Evolutionary conservation across 2,797 vertebrate species (phyloP), one percentile per base, ranked within the genome.

Genomic region (Chelon labrosus): DNA sequence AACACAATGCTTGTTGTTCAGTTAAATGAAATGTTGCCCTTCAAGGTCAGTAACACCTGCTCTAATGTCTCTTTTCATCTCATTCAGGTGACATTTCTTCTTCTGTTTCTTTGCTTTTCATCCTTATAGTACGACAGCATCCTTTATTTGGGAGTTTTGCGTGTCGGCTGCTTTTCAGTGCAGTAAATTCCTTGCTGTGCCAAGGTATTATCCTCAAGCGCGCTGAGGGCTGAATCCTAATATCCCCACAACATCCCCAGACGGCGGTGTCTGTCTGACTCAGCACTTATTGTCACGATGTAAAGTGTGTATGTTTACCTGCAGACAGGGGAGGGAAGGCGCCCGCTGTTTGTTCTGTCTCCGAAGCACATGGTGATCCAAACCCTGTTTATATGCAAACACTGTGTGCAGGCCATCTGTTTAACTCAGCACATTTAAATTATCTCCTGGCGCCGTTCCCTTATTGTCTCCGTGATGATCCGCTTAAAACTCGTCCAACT

Each of bases 321-420:
- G 79, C 64, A 56, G 79, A 79, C 58, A 69, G 68, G 27, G 65
- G 51, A 80, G 66, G 41, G 50, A 20, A 31, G 31, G 31, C 2
- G 22, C 70, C 70, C 64, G 69, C 75, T 75, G 84, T 87, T 85
- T 86, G 72, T 70, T 83, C 77, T 69, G 55, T 39, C 73, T 75
- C 52, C 17, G 41, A 63, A 38, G 14, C 41, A 56, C 62, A 49
- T 11, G 0, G 20, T 17, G 12, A 80, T 84, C 62, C 65, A 61
- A 55, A 65, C 55, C 55, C 56, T 71, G 41, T 87, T 86, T 77
- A 79, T 64, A 85, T 78, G 83, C 80, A 87, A 87, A 79, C 85
- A 65, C 46, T 20, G 67, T 57, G 68, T 25, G 8, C 50, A 50
- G 61, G 16, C 85, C 87, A 82, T 90, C 85, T 89, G 85, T 85